Base-by-base conservation (phyloP, 2,113 vertebrate genomes). In the Stictonetta naevosa region DNA sequence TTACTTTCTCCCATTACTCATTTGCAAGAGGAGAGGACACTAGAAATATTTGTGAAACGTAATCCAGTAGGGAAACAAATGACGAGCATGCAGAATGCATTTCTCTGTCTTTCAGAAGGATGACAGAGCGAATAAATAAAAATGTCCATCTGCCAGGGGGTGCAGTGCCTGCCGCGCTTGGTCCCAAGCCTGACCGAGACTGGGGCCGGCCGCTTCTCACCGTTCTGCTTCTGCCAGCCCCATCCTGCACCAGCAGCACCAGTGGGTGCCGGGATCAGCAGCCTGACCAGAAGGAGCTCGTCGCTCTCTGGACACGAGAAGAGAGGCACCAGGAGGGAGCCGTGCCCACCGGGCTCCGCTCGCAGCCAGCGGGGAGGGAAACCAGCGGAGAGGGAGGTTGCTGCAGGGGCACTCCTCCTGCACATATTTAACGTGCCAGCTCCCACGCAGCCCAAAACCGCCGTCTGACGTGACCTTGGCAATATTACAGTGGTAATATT, bases 1-100 rank as follows among this genome's bases (percentile, higher is more conserved):
- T 98, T 98, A 92, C 96, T 97, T 97, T 96, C 95, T 96, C 96
- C 84, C 97, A 98, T 98, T 97, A 97, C 94, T 98, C 98, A 98
- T 98, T 82, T 31, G 56, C 92, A 73, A 75, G 92, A 88, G 96
- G 88, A 98, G 89, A 83, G 97, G 96, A 96, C 91, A 55, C 85
- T 86, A 81, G 76, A 7, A 90, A 95, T 38, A 77, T 86, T 90
- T 91, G 56, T 68, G 93, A 86, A 91, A 87, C 53, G n/a, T 94
- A 93, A 96, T 97, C 97, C 34, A 8, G 90, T 5, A 83, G 66
- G 92, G 83, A 97, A 94, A 92, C 86, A 83, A 78, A 87, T 64
- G 93, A 34, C 64, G 84, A 83, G 25, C 66, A 63, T 0, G 5
- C 87, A 52, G 94, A 79, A 91, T 75, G 79, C 56, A 83, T 97